Conservation (phyloP, 2,113 vertebrate genomes). For the Entomyzon cyanotis region DNA sequence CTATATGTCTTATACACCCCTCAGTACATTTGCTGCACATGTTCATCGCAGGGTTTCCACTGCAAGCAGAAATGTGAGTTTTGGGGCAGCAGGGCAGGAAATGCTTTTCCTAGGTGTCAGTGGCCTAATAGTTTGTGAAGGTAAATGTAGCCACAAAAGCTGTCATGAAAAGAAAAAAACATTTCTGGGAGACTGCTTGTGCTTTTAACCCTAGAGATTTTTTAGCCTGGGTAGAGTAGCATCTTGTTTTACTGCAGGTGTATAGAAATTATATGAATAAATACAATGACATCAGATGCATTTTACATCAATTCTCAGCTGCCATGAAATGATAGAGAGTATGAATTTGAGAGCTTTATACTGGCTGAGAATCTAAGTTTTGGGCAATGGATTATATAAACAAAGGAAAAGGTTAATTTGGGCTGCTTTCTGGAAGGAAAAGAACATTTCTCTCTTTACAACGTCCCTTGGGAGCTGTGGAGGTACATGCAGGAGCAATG, state of each 20-base stretch:
- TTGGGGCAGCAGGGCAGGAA: conserved; percentile 20
- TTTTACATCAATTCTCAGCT: background rate
- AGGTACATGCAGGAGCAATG: background rate
- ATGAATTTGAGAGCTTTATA: background rate
- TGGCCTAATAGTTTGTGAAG: background rate
- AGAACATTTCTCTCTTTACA: background rate
- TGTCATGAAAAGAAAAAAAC: background rate
- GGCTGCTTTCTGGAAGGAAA: background rate
- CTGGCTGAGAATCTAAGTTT: background rate
- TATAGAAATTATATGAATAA: background rate
- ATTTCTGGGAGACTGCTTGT: background rate
- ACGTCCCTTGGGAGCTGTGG: background rate
- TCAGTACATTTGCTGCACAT: background rate
- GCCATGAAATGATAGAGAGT: background rate
- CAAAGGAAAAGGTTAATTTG: background rate
- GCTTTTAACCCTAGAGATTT: background rate
- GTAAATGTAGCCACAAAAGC: background rate
- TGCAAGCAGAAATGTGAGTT: background rate
- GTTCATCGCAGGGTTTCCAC: background rate
- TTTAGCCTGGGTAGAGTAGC: background rate
- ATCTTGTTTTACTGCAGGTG: background rate
- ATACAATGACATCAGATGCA: background rate
- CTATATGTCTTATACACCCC: background rate
- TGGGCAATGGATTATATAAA: background rate
- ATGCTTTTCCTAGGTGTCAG: background rate